Evolutionary conservation across 1,140 invertebrate species (phyloP).

Genomic region (Monochamus saltuarius): DNA sequence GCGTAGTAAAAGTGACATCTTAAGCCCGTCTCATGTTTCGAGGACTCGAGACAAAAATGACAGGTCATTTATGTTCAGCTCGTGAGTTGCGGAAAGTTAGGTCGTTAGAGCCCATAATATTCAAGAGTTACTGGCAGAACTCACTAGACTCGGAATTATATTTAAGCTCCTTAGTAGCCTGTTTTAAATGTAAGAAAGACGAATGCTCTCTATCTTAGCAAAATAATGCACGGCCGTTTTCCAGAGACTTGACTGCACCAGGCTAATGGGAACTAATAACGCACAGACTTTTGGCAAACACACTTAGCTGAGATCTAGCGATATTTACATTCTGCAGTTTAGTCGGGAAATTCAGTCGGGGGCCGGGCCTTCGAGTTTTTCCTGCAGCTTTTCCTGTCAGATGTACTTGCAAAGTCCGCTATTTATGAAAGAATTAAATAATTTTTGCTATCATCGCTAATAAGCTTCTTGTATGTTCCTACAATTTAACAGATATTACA

Average conservation of each 20-base stretch:
- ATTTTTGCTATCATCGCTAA: too few relatives aligned
- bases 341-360: neutral
- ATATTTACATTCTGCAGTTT: conserved; percentile 6
- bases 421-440: too few relatives aligned
- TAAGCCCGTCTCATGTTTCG: too few relatives aligned
- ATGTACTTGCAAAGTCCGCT: neutral
- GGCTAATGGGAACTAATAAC: conserved; percentile 14
- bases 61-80: too few relatives aligned
- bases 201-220: neutral
- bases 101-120: conserved; percentile 15
- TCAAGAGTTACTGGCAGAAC: conserved; percentile 11
- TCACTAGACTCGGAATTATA: conserved; percentile 9
- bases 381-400: neutral
- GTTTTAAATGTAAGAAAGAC: neutral
- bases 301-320: neutral
- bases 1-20: too few relatives aligned
- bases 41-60: too few relatives aligned
- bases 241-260: neutral
- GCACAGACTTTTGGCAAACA: conserved; percentile 12
- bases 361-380: neutral
- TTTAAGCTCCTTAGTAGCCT: conserved; percentile 8
- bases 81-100: conserved; percentile 1
- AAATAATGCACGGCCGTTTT: conserved; percentile 8
- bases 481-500: too few relatives aligned
- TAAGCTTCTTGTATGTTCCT: too few relatives aligned